Conservation (phyloP, 1,140 invertebrate species). For the Phortica variegata region DNA sequence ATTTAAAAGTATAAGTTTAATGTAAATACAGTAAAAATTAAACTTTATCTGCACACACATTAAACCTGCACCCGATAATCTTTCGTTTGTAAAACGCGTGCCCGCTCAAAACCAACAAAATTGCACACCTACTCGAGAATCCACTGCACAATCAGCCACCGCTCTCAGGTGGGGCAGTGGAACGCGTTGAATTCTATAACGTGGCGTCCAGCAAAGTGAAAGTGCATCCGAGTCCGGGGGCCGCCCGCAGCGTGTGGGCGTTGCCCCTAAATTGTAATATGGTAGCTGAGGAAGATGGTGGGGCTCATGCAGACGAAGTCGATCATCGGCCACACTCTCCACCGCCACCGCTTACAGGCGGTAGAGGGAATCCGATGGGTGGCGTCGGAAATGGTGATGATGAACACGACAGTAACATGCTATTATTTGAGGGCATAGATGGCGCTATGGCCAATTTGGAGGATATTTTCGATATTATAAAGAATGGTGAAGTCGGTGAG, state of each 20-base stretch:
- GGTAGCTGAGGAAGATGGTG: constrained; percentile 66
- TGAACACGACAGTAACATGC: constrained; percentile 46
- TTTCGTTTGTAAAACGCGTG: neutral
- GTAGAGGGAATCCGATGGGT: constrained; percentile 8
- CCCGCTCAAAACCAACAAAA: constrained; percentile 41
- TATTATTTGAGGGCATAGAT: constrained; percentile 52
- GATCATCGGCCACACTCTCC: constrained; percentile 55
- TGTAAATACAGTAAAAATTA: neutral
- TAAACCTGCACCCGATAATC: neutral
- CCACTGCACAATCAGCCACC: constrained; percentile 48
- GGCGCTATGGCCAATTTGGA: constrained; percentile 56
- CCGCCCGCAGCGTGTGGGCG: constrained; percentile 82
- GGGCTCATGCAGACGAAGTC: constrained; percentile 50
- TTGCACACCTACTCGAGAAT: constrained; percentile 54
- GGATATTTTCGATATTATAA: constrained; percentile 55
- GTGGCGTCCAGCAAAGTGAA: constrained; percentile 58
- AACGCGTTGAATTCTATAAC: constrained; percentile 54
- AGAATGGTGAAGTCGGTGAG: constrained; percentile 67
- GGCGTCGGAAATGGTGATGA: constrained; percentile 16
- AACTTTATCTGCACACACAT: no score
- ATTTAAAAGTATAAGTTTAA: neutral
- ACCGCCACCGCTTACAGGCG: constrained; percentile 11
- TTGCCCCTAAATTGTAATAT: constrained; percentile 71
- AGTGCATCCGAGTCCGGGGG: constrained; percentile 76
- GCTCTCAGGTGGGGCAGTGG: constrained; percentile 37